phyloP scores from a whole-genome alignment of 2,113 vertebrate genomes.

The Forbesichthys papilliferus region DNA sequence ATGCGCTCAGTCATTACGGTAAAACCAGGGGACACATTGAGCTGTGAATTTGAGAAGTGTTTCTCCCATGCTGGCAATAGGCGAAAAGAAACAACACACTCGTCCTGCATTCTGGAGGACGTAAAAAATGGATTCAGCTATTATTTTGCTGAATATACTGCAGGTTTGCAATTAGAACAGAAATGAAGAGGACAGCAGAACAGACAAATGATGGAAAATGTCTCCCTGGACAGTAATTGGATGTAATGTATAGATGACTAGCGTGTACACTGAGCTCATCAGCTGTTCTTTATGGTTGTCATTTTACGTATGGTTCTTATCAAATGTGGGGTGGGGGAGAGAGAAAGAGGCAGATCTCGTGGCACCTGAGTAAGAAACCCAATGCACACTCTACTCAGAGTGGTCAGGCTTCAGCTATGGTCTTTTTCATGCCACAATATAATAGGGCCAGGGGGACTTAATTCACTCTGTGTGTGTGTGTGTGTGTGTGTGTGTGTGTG shows the following conservation, averaged over 20 bases:
- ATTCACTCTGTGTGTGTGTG: constrained; percentile 30
- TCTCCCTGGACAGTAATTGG: not conserved
- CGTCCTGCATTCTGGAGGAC: not conserved
- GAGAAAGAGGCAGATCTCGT: constrained; percentile 18
- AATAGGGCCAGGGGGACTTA: constrained; percentile 55
- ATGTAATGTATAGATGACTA: not conserved
- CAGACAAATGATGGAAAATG: not conserved
- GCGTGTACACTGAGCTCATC: not conserved
- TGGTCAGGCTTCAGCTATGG: constrained; percentile 54
- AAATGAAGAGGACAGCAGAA: not conserved
- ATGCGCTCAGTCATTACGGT: too few relatives aligned
- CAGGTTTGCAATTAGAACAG: not conserved
- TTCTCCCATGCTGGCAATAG: not conserved
- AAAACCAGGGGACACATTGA: not conserved
- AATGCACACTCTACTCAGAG: constrained; percentile 14
- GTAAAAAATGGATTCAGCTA: not conserved
- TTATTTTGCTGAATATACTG: not conserved
- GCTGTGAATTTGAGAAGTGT: not conserved
- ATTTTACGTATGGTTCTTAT: not conserved
- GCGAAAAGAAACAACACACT: not conserved
- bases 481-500: constrained; percentile 6
- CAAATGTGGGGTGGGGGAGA: not conserved
- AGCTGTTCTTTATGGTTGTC: not conserved
- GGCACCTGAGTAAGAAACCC: constrained; percentile 13
- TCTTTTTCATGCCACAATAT: constrained; percentile 37